These are phyloP conservation scores for Pimpla rufipes DNA, from an alignment of 2,888 invertebrate genomes.

Conservation along the genomic window DNA sequence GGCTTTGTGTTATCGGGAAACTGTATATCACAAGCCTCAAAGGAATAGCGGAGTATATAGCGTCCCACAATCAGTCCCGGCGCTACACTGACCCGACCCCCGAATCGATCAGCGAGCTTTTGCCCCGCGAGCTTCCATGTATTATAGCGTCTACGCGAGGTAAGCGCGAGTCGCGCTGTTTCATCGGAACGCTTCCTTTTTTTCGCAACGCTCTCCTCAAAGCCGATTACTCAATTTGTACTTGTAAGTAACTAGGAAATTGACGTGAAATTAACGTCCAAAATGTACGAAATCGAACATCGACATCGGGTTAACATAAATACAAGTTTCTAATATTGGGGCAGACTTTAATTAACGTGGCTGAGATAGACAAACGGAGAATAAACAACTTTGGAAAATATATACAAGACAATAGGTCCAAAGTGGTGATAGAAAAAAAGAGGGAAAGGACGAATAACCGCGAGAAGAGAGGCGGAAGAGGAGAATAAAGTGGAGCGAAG, in stretches of 20 bases:
- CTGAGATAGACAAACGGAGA: too few relatives aligned
- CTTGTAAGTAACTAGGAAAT: too few relatives aligned
- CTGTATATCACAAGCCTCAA: conserved; percentile 55
- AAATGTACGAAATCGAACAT: too few relatives aligned
- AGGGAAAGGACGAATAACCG: too few relatives aligned
- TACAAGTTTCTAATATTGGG: too few relatives aligned
- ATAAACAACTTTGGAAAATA: too few relatives aligned
- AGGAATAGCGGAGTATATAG: conserved; percentile 50
- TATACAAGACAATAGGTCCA: too few relatives aligned
- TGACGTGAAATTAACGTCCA: too few relatives aligned
- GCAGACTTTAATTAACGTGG: too few relatives aligned
- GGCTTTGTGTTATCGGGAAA: conserved; percentile 60
- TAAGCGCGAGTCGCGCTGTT: conserved; percentile 45
- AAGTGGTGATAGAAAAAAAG: conserved; percentile 50
- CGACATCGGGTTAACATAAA: too few relatives aligned
- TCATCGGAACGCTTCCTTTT: conserved; percentile 51
- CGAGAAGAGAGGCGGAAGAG: conserved; percentile 47
- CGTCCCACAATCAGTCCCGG: conserved; percentile 54
- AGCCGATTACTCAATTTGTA: conserved; percentile 12
- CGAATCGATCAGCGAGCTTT: conserved; percentile 56
- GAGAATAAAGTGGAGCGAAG: conserved; percentile 17
- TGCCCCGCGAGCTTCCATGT: conserved; percentile 50
- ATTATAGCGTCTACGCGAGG: conserved; percentile 28
- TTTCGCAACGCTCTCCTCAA: neutral
- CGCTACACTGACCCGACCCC: conserved; percentile 27